Evolutionary conservation across 2,113 vertebrate genomes (phyloP), one percentile per base, ranked within the genome.

Genomic region (Crypturellus undulatus): DNA sequence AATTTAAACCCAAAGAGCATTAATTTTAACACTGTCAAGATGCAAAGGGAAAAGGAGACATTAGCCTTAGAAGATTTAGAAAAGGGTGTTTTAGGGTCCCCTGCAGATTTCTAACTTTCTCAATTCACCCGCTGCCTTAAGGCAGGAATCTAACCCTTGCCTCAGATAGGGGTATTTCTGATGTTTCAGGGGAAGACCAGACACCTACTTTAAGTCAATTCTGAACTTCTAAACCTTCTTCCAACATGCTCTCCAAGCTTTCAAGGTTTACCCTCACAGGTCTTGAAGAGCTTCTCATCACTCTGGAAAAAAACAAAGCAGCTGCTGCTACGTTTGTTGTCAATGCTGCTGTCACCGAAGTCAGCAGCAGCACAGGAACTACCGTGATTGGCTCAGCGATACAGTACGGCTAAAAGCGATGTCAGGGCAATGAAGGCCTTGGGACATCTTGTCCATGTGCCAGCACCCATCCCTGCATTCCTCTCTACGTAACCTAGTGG

Each of bases 1-100:
- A 92, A 94, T 92, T 90, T 91, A 75, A 90, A 91, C 83, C 79
- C 12, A 7, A 81, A 86, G 79, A 36, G 47, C 90, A 79, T 95
- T 85, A 78, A 94, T 94, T 88, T 81, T 60, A 56, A 24, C 56
- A 60, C 38, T 90, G 79, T 43, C 79, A 84, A 60, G 65, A 78
- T 42, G 59, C 87, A 89, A 93, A 94, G 81, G 75, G 59, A 67
- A 83, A 92, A 80, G 62, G 92, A 90, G 80, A 76, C 77, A 79
- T 84, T 80, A 84, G 58, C 72, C 65, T 90, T 89, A 71, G 88
- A 84, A 73, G 64, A 68, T 60, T 88, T 47, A 47, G 51, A 38
- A 80, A 86, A 62, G 51, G 30, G 7, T 52, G 51, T 12, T 80
- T 80, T 52, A 88, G 91, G 64, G 56, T 71, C 51, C 13, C 56